Evolutionary conservation across 2,888 invertebrate genomes (phyloP), one percentile per base, ranked within the genome.

Genomic region (Agriotes lineatus): DNA sequence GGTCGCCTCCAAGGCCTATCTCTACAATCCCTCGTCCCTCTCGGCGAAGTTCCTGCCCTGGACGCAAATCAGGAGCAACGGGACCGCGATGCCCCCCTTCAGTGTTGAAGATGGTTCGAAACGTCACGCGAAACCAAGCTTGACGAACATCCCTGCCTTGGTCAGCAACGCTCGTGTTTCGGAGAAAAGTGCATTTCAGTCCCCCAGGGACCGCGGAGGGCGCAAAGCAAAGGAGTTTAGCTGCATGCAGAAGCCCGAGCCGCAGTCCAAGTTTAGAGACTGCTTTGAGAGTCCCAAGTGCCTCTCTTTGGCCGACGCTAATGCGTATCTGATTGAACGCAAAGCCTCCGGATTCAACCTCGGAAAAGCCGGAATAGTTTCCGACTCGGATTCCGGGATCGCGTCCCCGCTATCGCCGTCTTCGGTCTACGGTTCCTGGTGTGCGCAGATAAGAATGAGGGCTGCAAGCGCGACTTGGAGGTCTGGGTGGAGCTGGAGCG

Each of bases 371-470:
- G 82, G 82, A 19, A 83, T 82, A 77, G 77, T 82, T 68, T 84
- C 84, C 19, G 84, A 84, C 74, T 80, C 82, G 18, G 84, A 85
- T 79, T 84, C 84, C 35, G 84, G 84, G 45, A 85, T 85, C 45
- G 84, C 84, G 2, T 85, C 84, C 37, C 84, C 84, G 3, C 78
- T 84, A 18, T 84, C 84, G 22, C 84, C 84, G 19, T 79, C 80
- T 2, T 82, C 83, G 18, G 73, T 80, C 2, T 81, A 82, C 72
- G 80, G 37, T 80, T 82, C 72, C 72, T 79, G 74, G 78, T 78
- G 62, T 79, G 77, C 74, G 71, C 71, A 56, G 79, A 76, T 72
- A 76, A 77, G 69, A 77, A 39, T 63, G 75, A 69, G 60, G 66
- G 61, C 12, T 57, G 57, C 35, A 70, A 50, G 30, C 42, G 39